Evolutionary conservation across 2,797 vertebrate species (phyloP).

Genomic region (Premnoplex brunnescens): DNA sequence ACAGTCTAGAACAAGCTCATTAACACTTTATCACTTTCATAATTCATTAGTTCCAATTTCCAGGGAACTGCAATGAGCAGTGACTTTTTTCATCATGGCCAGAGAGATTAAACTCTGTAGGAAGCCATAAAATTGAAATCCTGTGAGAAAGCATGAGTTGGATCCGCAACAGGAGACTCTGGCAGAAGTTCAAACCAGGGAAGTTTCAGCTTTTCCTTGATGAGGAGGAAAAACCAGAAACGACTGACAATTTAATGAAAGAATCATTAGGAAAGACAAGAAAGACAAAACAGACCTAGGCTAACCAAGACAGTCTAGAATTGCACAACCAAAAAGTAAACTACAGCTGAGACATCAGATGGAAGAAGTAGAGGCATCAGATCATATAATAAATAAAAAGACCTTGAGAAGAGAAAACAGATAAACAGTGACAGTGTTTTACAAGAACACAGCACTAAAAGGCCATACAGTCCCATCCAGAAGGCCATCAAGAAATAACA

Average conservation of each 20-base stretch:
- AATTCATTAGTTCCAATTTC: slow-evolving; percentile 17
- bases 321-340: background rate
- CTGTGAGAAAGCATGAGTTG: background rate
- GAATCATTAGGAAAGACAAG: background rate
- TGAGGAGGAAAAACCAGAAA: background rate
- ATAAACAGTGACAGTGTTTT: background rate
- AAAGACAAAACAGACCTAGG: background rate
- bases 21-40: background rate
- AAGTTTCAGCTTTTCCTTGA: background rate
- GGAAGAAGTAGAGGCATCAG: background rate
- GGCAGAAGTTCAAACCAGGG: background rate
- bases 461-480: background rate
- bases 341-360: background rate
- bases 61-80: background rate
- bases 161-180: background rate
- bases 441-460: background rate
- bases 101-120: slow-evolving; percentile 20
- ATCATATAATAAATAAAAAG: background rate
- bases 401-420: background rate
- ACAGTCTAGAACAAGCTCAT: background rate
- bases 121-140: slow-evolving; percentile 11
- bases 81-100: background rate
- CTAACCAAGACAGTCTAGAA: background rate
- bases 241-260: background rate
- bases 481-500: background rate